Evolutionary conservation across 2,113 vertebrate genomes (phyloP).

Genomic region (Syrrhaptes paradoxus): DNA sequence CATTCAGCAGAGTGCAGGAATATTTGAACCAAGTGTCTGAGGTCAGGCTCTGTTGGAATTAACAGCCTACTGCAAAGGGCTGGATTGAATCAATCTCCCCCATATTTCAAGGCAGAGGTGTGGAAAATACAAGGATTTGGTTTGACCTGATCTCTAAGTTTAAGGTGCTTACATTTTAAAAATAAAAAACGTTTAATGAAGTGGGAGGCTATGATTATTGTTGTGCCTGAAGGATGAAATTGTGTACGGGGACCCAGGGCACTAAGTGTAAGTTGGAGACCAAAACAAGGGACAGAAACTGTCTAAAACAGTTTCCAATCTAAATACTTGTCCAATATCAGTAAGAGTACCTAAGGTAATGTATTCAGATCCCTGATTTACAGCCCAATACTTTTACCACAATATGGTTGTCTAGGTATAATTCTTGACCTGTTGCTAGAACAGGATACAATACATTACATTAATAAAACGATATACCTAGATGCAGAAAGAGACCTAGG

Average conservation of each 20-base stretch:
- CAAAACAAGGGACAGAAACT: neutral
- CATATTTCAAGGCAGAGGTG: neutral
- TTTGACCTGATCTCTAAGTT: neutral
- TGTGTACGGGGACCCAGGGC: neutral
- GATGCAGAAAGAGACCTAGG: neutral
- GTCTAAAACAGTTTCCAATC: neutral
- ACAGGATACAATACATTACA: neutral
- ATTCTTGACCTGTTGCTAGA: neutral
- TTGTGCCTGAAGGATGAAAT: neutral
- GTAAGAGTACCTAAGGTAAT: neutral
- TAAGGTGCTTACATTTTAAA: neutral
- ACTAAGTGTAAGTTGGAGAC: neutral
- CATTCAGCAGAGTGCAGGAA: neutral
- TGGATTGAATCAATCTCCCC: neutral
- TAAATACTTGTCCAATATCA: neutral
- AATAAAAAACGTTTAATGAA: neutral
- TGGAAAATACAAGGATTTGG: neutral
- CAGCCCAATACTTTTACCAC: neutral
- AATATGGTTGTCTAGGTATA: neutral
- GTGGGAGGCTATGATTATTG: neutral
- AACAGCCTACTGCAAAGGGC: neutral
- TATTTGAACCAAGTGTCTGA: neutral
- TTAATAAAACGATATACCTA: neutral
- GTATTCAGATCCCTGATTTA: neutral
- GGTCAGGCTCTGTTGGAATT: neutral